Conservation (phyloP, 2,888 invertebrate genomes). For the Tupiocoris notatus region DNA sequence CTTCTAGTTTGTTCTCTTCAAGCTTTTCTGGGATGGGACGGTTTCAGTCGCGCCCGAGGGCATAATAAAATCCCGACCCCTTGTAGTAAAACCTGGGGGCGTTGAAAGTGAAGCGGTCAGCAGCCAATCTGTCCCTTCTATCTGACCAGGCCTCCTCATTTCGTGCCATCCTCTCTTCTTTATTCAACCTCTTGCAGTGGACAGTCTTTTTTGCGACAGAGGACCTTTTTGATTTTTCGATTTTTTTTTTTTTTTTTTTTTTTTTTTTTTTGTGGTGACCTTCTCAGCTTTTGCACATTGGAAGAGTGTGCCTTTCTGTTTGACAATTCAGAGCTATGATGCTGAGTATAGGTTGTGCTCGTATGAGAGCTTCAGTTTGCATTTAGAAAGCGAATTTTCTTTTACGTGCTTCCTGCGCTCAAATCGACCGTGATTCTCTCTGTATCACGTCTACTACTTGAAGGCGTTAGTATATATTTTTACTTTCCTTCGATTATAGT, state of each 20-base stretch:
- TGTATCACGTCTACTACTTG: too few species aligned
- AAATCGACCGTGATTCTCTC: too few species aligned
- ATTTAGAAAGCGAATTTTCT: constrained; percentile 30
- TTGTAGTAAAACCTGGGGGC: constrained; percentile 26
- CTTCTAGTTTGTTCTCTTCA: too few species aligned
- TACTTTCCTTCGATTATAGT: too few species aligned
- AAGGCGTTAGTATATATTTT: too few species aligned
- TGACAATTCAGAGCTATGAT: too few species aligned
- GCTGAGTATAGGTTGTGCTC: background rate
- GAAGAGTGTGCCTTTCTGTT: too few species aligned
- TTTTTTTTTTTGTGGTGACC: background rate
- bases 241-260: background rate
- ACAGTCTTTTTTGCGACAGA: background rate
- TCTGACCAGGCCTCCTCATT: background rate
- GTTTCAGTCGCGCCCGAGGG: constrained; percentile 29
- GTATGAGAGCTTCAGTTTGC: background rate
- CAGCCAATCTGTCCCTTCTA: constrained; percentile 17
- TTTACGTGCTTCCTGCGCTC: too few species aligned
- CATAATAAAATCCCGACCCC: constrained; percentile 22
- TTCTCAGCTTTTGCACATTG: too few species aligned
- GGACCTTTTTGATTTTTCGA: background rate
- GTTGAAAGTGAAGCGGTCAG: constrained; percentile 30
- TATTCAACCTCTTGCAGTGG: background rate
- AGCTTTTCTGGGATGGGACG: too few species aligned
- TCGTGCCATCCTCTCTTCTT: background rate